A percentile compares a stretch with the other conserved stretches of the same genome.
These are phyloP conservation scores for Drosophila guanche DNA, from an alignment of 1,140 invertebrate species.

Conservation along the genomic window DNA sequence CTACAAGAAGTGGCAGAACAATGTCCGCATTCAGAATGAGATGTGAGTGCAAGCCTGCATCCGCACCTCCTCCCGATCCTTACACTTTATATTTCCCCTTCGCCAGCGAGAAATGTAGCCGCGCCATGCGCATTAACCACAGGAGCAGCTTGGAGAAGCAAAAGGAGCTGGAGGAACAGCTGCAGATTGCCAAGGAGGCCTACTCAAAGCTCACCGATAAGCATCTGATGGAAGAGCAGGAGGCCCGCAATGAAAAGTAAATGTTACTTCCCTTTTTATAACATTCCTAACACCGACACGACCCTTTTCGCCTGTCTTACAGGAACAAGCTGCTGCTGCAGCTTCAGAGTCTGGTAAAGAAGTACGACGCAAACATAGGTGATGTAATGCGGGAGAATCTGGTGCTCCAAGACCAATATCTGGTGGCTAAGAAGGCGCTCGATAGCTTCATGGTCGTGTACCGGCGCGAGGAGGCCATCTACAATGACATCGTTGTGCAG, in stretches of 20 bases:
- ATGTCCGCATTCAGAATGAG: slow-evolving; percentile 65
- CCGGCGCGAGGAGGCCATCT: slow-evolving; percentile 55
- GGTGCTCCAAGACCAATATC: slow-evolving; percentile 46
- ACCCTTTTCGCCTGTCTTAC: too few relatives aligned
- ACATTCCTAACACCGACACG: too few relatives aligned
- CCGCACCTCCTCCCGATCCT: too few relatives aligned
- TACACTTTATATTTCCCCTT: too few relatives aligned
- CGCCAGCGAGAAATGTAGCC: slow-evolving; percentile 47
- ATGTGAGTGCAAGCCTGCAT: slow-evolving; percentile 29
- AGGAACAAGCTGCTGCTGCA: slow-evolving; percentile 61
- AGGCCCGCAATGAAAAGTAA: slow-evolving; percentile 57
- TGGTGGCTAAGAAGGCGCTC: slow-evolving; percentile 45
- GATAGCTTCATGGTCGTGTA: slow-evolving; percentile 57
- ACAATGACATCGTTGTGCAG: slow-evolving; percentile 51
- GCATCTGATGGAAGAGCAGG: slow-evolving; percentile 35
- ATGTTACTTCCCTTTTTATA: not conserved
- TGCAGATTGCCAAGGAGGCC: slow-evolving; percentile 8
- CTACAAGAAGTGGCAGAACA: slow-evolving; percentile 65
- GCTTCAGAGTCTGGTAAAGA: slow-evolving; percentile 49
- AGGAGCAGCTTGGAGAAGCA: slow-evolving; percentile 45
- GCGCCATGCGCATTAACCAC: slow-evolving; percentile 34
- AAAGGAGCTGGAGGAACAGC: slow-evolving; percentile 53
- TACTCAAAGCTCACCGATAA: slow-evolving; percentile 37
- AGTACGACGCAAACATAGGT: slow-evolving; percentile 38
- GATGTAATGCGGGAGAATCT: slow-evolving; percentile 56